phyloP scores from a whole-genome alignment of 1,140 invertebrate species.

The Aphaenogaster rudis region DNA sequence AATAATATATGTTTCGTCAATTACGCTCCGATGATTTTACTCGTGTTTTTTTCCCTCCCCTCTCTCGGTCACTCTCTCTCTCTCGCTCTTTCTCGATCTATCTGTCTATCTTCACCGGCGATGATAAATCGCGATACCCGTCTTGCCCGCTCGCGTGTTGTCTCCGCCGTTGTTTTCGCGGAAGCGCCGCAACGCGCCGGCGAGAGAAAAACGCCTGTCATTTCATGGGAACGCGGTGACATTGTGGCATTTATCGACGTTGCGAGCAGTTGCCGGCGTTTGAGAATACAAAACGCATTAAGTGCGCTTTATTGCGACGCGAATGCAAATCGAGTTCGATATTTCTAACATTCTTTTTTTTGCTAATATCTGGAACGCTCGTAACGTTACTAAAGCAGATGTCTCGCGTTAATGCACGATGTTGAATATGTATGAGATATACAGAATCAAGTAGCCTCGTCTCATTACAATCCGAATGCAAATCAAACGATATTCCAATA shows the following conservation, averaged over 20 bases:
- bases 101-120: background rate
- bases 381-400: background rate
- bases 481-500: conserved; percentile 16
- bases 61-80: conserved; percentile 28
- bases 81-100: conserved; percentile 17
- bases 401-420: background rate
- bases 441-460: conserved; percentile 4
- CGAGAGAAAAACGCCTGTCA: conserved; percentile 58
- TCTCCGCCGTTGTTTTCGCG: conserved; percentile 40
- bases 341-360: conserved; percentile 36
- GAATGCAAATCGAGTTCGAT: conserved; percentile 51
- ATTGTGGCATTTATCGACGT: conserved; percentile 65
- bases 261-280: conserved; percentile 38
- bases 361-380: background rate
- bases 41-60: conserved; percentile 9
- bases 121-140: conserved; percentile 44
- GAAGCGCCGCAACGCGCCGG: conserved; percentile 18
- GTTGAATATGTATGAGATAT: conserved; percentile 55
- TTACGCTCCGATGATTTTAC: conserved; percentile 48
- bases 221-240: conserved; percentile 60
- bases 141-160: conserved; percentile 9
- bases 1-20: conserved; percentile 39
- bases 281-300: conserved; percentile 45
- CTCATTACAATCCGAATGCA: background rate
- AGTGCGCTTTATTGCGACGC: conserved; percentile 49